Base-by-base conservation (phyloP, 2,113 vertebrate species). In the Bujurquina vittata region DNA sequence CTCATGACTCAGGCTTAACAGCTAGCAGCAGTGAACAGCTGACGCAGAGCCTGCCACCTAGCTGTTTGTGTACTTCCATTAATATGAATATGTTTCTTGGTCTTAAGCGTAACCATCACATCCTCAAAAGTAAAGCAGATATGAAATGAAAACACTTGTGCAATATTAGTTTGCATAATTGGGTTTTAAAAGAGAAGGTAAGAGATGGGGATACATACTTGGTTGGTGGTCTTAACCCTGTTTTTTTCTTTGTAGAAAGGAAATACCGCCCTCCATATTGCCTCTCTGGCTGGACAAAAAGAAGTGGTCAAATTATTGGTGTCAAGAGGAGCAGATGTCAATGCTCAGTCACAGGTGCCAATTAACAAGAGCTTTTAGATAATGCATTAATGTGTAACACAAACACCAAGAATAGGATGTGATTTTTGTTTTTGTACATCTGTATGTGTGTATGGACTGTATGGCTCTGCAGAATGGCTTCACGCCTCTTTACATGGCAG, bases 401-500 rank as follows among this genome's bases (percentile, higher is more conserved):
- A 54, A 72, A 29, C 18, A 72, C 33, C n/a, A 54, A 57, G 60
- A 46, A 22, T 15, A 76, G 10, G 35, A n/a, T 81, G 3, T 22
- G 1, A n/a, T 52, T 26, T 26, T 40, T 20, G 33, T 57, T 72
- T 55, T 37, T 63, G n/a, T 62, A 23, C 7, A 20, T 10, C 7
- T 49, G 18, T 77, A 17, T 58, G 23, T 79, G 23, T 0, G 29
- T 46, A 17, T 75, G 78, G 7, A 40, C 49, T 81, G 20, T 72
- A 22, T 58, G 5, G 61, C 26, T 33, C 55, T 78, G 57, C 90
- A 99, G 98, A 99, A 99, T 96, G 98, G 98, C 87, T 99, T 99
- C 87, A 99, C 98, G 73, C 98, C 98, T 10, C 95, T 99, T 22
- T 99, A 99, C 83, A 99, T 99, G 98, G 98, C 98, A 55, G 97